Base-by-base conservation (phyloP, 1,140 invertebrate species). In the Lasioglossum albipes region DNA sequence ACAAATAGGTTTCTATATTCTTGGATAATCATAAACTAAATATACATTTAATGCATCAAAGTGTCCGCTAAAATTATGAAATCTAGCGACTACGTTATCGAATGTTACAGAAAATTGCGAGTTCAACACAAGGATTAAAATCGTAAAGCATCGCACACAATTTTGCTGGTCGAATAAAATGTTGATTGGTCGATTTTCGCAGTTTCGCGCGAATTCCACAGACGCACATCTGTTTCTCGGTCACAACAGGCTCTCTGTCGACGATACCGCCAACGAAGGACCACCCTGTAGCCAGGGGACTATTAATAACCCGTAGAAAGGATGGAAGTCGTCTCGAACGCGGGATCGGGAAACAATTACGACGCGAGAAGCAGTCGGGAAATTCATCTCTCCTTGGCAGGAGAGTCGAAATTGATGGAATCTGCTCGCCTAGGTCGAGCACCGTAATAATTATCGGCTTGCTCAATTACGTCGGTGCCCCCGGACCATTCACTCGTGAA, bases 381-480 rank as follows among this genome's bases (percentile, higher is more conserved):
- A 75, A 81, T 81, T 72, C 62, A 65, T 84, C 62, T 68, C 54
- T 68, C 16, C 41, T 73, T 62, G 59, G 36, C 57, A 18, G 41
- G 45, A 31, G 22, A 42, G 59, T 12, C 5, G 62, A 61, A 75
- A 84, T 81, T 76, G 68, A 85, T 85, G 73, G 77, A 81, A 73
- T 57, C 68, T 42, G 49, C 68, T 76, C 42, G 68, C 59, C 57
- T 36, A 59, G 54, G 36, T 54, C 45, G 62, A 76, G 81, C 75
- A 59, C 80, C 79, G 75, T 86, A 86, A 88, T 88, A 86, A 86
- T 88, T 81, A 84, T 84, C 84, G 68, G 80, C 66, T 80, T 73
- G 72, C 82, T 88, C 86, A 81, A 86, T 88, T 88, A 84, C 83
- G 45, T 67, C 78, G 65, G 73, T 72, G 62, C 79, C 42, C 42